A percentile compares a stretch with the other conserved stretches of the same genome.
These are phyloP conservation scores for Sebastiscus albofasciatus DNA, from an alignment of 2,797 vertebrate genomes.

Conservation along the genomic window DNA sequence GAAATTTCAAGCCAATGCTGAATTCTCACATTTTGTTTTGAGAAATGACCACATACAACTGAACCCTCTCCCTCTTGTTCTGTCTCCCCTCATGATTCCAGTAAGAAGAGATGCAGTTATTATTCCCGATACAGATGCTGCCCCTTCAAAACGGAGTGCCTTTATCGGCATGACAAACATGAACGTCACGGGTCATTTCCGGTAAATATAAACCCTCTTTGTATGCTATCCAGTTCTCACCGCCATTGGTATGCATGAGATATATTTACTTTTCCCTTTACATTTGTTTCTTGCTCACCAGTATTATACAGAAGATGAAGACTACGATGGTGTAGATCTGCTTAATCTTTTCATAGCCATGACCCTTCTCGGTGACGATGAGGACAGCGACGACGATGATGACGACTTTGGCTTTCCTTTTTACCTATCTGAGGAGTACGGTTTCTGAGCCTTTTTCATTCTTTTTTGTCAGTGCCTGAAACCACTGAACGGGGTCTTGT, in stretches of 20 bases:
- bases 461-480: slow-evolving; percentile 18
- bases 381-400: slow-evolving; percentile 43
- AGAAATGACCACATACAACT: background rate
- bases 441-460: slow-evolving; percentile 31
- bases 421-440: slow-evolving; percentile 49
- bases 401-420: slow-evolving; percentile 46
- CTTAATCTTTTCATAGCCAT: slow-evolving; percentile 80
- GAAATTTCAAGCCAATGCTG: background rate
- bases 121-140: slow-evolving; percentile 83
- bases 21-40: background rate
- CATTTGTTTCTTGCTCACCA: slow-evolving; percentile 19
- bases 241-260: too few species aligned
- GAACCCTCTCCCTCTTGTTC: background rate
- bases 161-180: slow-evolving; percentile 86
- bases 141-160: slow-evolving; percentile 90
- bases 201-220: slow-evolving; percentile 50
- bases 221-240: background rate
- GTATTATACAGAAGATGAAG: slow-evolving; percentile 61
- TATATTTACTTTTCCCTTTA: background rate
- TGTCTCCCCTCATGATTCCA: slow-evolving; percentile 44
- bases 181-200: slow-evolving; percentile 23
- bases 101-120: slow-evolving; percentile 88
- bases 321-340: slow-evolving; percentile 71
- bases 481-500: slow-evolving; percentile 5
- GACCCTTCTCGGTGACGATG: slow-evolving; percentile 60